Evolutionary conservation across 1,140 invertebrate species (phyloP).

Genomic region (Luehdorfia chinensis): DNA sequence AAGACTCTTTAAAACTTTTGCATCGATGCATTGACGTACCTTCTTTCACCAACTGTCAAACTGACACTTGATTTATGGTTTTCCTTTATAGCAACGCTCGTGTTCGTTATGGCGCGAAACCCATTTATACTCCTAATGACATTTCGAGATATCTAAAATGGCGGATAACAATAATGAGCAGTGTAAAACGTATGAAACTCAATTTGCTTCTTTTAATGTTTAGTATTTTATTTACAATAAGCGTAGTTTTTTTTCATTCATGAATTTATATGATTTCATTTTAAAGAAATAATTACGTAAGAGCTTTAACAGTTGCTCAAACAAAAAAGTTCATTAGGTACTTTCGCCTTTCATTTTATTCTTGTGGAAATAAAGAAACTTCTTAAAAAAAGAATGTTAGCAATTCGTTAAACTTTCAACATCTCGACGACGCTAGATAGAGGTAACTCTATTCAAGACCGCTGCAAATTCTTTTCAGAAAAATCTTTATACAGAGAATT

Average conservation of each 20-base stretch:
- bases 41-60: slow-evolving; percentile 67
- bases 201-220: slow-evolving; percentile 7
- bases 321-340: not conserved
- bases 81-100: slow-evolving; percentile 60
- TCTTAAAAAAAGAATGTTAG: slow-evolving; percentile 2
- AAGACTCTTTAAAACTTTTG: slow-evolving; percentile 61
- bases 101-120: slow-evolving; percentile 63
- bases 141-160: slow-evolving; percentile 48
- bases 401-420: slow-evolving; percentile 17
- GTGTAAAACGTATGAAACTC: slow-evolving; percentile 4
- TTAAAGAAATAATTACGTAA: not conserved
- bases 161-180: slow-evolving; percentile 29
- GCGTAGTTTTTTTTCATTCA: not conserved
- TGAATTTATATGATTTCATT: no score
- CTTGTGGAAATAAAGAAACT: slow-evolving; percentile 4
- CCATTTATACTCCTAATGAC: slow-evolving; percentile 62
- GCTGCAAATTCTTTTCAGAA: slow-evolving; percentile 2
- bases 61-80: slow-evolving; percentile 70
- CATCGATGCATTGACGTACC: slow-evolving; percentile 66
- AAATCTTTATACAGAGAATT: slow-evolving; percentile 10
- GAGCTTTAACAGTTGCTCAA: not conserved
- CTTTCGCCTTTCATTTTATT: slow-evolving; percentile 1
- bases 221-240: not conserved
- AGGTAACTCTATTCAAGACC: slow-evolving; percentile 5
- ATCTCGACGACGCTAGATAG: slow-evolving; percentile 6